These are phyloP conservation scores for Sciurus carolinensis DNA, from an alignment of 2,797 vertebrate genomes.

Conservation along the genomic window DNA sequence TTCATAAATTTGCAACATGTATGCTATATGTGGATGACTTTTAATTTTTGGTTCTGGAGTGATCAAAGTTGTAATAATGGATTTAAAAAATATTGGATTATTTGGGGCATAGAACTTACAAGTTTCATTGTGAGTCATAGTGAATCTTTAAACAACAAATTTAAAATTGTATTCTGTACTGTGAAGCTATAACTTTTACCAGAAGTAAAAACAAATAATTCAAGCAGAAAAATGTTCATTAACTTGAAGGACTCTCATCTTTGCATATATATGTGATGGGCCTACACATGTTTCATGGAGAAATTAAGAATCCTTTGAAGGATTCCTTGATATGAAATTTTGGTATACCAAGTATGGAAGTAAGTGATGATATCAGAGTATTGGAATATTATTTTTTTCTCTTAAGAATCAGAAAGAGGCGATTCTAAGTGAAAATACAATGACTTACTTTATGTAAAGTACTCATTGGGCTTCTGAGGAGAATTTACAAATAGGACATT, in stretches of 20 bases:
- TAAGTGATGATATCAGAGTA: background rate
- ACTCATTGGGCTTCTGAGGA: background rate
- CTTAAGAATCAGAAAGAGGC: constrained; percentile 7
- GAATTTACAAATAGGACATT: background rate
- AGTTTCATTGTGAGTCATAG: background rate
- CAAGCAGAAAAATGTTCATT: background rate
- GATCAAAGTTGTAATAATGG: background rate
- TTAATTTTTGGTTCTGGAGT: background rate
- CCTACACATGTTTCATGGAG: background rate
- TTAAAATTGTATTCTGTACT: background rate
- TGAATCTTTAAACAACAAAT: background rate
- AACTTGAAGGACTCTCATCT: constrained; percentile 17
- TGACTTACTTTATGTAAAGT: constrained; percentile 2
- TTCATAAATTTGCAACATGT: background rate
- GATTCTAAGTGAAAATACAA: constrained; percentile 14
- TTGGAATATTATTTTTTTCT: background rate
- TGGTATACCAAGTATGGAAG: background rate
- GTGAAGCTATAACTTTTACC: background rate
- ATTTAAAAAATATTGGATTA: constrained; percentile 38
- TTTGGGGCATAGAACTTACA: constrained; percentile 48
- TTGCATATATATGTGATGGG: background rate
- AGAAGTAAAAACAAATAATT: background rate
- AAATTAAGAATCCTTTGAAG: background rate
- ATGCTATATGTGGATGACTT: background rate
- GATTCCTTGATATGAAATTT: constrained; percentile 58